Base-by-base conservation (phyloP, 2,113 vertebrate genomes). In the Indicator maculatus region DNA sequence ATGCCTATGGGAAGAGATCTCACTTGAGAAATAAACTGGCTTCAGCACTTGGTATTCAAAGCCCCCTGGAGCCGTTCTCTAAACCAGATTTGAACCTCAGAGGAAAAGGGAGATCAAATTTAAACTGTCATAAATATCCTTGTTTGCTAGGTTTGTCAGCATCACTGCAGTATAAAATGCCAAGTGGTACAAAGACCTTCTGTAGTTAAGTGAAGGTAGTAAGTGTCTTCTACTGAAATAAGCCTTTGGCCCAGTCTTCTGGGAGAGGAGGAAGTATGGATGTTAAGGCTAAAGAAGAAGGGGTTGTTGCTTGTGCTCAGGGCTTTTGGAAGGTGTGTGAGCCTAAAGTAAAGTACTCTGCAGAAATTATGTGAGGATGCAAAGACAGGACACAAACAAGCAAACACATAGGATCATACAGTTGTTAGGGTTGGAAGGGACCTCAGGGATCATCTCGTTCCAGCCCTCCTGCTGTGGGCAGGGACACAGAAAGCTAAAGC, bases 21-120 rank as follows among this genome's bases (percentile, higher is more conserved):
- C 81, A 36, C 71, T 71, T 72, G 63, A 90, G 94, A 93, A 89
- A 84, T 59, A 72, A 92, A 81, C 69, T 63, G 64, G 56, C 69
- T 83, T 89, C 77, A 77, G 78, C 61, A 73, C 47, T 67, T 79
- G 61, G 71, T 95, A 63, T 67, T 56, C 66, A 63, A 73, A 93
- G 73, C 66, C 86, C 58, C 58, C 72, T 55, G 69, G 73, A 91
- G 41, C 45, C 70, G 53, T 88, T 78, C 9, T 44, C 75, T 76
- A 65, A 94, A 95, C 89, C 38, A 53, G 66, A 63, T 78, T 66
- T 82, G 83, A 91, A 65, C 79, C 50, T 75, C 28, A 30, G 67
- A 93, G 67, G 53, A 64, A 82, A 63, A 75, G 52, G 41, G n/a
- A 87, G 44, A 14, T 83, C 33, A 65, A 64, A 58, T 83, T 86